A percentile compares a stretch with the other conserved stretches of the same genome.
Conservation (phyloP, 2,113 vertebrate species). For the Epinephelus fuscoguttatus region DNA sequence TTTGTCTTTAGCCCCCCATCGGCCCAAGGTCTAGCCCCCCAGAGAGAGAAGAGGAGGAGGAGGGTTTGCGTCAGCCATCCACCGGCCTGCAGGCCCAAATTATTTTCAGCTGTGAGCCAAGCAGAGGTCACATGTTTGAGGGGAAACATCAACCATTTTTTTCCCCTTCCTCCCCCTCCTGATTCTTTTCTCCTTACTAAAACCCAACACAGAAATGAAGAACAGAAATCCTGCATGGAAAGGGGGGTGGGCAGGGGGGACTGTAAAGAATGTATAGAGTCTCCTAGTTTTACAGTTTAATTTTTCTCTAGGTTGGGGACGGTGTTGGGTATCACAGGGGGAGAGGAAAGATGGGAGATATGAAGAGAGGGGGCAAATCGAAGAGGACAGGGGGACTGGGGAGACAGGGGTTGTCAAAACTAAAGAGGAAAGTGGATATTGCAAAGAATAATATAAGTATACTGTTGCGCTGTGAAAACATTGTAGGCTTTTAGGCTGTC, state of each 20-base stretch:
- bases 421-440: conserved; percentile 72
- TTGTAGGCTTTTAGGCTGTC: conserved; percentile 51
- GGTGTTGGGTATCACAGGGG: conserved; percentile 50
- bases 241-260: not conserved
- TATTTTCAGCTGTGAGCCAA: conserved; percentile 85
- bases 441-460: conserved; percentile 71
- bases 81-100: conserved; percentile 78
- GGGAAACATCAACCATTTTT: conserved; percentile 74
- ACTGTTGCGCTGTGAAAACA: conserved; percentile 66
- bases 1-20: conserved; percentile 50
- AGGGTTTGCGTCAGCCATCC: conserved; percentile 68
- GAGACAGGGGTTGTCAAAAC: conserved; percentile 61
- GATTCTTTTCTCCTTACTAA: conserved; percentile 61
- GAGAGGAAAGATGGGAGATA: conserved; percentile 31
- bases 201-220: conserved; percentile 64
- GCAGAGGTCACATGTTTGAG: conserved; percentile 82
- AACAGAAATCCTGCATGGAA: conserved; percentile 56
- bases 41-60: conserved; percentile 47
- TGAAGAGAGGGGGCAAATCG: conserved; percentile 36
- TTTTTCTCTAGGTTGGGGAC: conserved; percentile 33
- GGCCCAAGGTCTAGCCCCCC: conserved; percentile 31
- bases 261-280: conserved; percentile 59
- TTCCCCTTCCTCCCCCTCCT: conserved; percentile 39
- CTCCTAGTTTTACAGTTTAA: conserved; percentile 55
- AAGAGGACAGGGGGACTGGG: conserved; percentile 23